phyloP scores from a whole-genome alignment of 2,888 invertebrate genomes.

The Hecatera dysodea region DNA sequence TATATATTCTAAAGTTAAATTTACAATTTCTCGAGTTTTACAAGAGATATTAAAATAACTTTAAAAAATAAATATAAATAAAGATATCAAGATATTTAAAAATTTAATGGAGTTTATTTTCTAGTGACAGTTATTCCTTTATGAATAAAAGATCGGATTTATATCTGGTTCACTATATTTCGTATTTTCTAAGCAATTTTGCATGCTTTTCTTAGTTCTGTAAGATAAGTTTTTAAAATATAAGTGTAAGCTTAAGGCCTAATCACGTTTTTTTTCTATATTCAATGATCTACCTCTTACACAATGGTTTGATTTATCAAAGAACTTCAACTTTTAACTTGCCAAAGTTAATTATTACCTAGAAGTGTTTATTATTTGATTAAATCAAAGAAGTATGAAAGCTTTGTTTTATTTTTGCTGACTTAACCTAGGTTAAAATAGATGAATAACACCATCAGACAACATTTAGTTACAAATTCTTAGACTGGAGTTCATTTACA shows the following conservation, averaged over 20 bases:
- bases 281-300: slow-evolving; percentile 27
- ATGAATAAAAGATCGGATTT: slow-evolving; percentile 29
- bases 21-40: too few relatives aligned
- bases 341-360: slow-evolving; percentile 39
- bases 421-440: background rate
- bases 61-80: too few relatives aligned
- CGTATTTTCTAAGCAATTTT: slow-evolving; percentile 18
- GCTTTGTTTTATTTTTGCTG: slow-evolving; percentile 24
- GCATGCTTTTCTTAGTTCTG: background rate
- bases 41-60: too few relatives aligned
- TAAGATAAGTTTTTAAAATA: slow-evolving; percentile 20
- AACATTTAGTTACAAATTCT: background rate
- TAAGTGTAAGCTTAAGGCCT: slow-evolving; percentile 44
- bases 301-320: slow-evolving; percentile 35
- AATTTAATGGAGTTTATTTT: too few relatives aligned
- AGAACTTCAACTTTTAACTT: slow-evolving; percentile 23
- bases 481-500: background rate
- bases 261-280: slow-evolving; percentile 36
- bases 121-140: background rate
- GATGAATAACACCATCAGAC: background rate
- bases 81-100: too few relatives aligned
- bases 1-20: too few relatives aligned
- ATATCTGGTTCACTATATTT: slow-evolving; percentile 28
- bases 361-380: slow-evolving; percentile 41
- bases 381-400: slow-evolving; percentile 45